A percentile compares a stretch with the other conserved stretches of the same genome.
Conservation (phyloP, 2,113 vertebrate genomes). For the Perca fluviatilis region DNA sequence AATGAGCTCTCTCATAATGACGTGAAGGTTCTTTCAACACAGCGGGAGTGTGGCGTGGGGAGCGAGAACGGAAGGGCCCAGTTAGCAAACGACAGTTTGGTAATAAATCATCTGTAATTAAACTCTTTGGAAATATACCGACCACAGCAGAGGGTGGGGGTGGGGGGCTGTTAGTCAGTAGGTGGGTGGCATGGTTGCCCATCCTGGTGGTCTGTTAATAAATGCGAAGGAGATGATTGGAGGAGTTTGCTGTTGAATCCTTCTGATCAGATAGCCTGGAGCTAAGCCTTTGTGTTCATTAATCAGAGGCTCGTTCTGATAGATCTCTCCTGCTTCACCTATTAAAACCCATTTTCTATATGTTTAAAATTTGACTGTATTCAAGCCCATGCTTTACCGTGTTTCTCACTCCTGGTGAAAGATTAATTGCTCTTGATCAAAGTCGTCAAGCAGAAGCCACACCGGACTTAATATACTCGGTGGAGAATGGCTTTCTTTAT, state of each 20-base stretch:
- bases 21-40: constrained; percentile 76
- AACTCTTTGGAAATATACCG: constrained; percentile 82
- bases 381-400: constrained; percentile 22
- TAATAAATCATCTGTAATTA: constrained; percentile 87
- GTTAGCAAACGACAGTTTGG: constrained; percentile 81
- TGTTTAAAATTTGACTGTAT: constrained; percentile 58
- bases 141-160: constrained; percentile 64
- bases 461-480: constrained; percentile 64
- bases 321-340: constrained; percentile 52
- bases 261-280: constrained; percentile 60
- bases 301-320: constrained; percentile 68
- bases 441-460: constrained; percentile 67
- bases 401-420: constrained; percentile 67
- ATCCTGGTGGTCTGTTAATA: constrained; percentile 77
- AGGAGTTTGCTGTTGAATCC: constrained; percentile 52
- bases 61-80: constrained; percentile 71
- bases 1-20: constrained; percentile 84
- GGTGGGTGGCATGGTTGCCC: constrained; percentile 64
- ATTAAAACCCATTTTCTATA: constrained; percentile 64
- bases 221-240: constrained; percentile 54
- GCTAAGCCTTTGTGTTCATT: constrained; percentile 65
- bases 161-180: constrained; percentile 43
- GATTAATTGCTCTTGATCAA: constrained; percentile 82
- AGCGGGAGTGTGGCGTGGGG: constrained; percentile 73
- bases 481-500: constrained; percentile 59